phyloP scores from a whole-genome alignment of 2,113 vertebrate genomes.

The Leucosticte australis region DNA sequence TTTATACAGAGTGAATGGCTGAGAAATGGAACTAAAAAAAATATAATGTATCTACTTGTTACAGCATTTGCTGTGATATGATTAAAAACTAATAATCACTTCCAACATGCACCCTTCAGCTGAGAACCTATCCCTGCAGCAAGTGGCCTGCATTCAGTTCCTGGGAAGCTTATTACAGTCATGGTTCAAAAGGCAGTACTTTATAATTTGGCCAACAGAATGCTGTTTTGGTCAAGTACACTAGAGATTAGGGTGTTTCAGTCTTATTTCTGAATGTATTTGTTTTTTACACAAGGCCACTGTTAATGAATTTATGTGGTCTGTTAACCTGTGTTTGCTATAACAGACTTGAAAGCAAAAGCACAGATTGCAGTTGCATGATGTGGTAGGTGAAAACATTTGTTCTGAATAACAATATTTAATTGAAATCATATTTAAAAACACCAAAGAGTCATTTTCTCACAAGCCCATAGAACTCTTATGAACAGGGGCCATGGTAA shows the following conservation, averaged over 20 bases:
- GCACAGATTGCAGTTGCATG: background rate
- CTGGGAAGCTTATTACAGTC: background rate
- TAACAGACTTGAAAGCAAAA: background rate
- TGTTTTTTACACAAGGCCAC: background rate
- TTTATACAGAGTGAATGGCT: background rate
- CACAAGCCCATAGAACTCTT: constrained; percentile 38
- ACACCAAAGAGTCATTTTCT: constrained; percentile 13
- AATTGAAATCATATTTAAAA: constrained; percentile 29
- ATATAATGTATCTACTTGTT: background rate
- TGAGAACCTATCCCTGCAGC: background rate
- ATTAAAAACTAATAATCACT: background rate
- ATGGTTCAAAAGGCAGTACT: background rate
- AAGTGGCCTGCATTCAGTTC: background rate
- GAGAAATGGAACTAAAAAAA: background rate
- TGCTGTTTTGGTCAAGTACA: background rate
- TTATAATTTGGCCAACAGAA: background rate
- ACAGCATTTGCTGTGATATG: background rate
- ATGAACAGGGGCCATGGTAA: constrained; percentile 32
- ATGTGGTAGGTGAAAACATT: constrained; percentile 9
- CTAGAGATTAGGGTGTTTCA: background rate
- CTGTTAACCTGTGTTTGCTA: background rate
- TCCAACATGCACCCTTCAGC: background rate
- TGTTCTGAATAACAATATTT: constrained; percentile 40
- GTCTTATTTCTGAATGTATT: background rate
- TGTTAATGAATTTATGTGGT: background rate